These are phyloP conservation scores for Oligia fasciuncula DNA, from an alignment of 2,888 invertebrate genomes.

Conservation along the genomic window DNA sequence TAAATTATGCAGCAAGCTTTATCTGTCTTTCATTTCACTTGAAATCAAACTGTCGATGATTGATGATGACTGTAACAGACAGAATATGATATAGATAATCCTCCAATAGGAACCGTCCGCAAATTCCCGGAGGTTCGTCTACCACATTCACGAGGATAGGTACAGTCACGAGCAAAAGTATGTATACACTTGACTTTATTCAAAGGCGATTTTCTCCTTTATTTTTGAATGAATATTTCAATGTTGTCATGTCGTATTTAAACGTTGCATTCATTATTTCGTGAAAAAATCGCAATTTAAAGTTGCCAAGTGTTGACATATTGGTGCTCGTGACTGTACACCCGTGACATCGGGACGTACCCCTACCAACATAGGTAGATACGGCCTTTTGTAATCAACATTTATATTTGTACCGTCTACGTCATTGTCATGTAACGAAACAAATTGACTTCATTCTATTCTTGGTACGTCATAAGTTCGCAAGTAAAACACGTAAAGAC, in stretches of 20 bases:
- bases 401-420: slow-evolving; percentile 32
- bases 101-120: background rate
- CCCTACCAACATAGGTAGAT: background rate
- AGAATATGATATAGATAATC: background rate
- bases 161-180: too few species aligned
- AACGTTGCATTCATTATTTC: too few species aligned
- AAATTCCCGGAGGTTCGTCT: background rate
- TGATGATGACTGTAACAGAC: background rate
- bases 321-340: too few species aligned
- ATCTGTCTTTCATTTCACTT: background rate
- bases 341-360: background rate
- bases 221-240: too few species aligned
- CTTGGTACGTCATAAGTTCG: slow-evolving; percentile 41
- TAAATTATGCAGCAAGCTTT: background rate
- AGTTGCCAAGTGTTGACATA: too few species aligned
- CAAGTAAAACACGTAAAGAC: slow-evolving; percentile 36
- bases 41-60: background rate
- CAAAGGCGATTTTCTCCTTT: too few species aligned
- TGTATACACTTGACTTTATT: too few species aligned
- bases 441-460: slow-evolving; percentile 25
- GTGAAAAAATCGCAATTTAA: too few species aligned
- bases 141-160: background rate
- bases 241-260: too few species aligned
- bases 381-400: background rate
- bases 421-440: slow-evolving; percentile 38